These are phyloP conservation scores for Heliocidaris tuberculata DNA, from an alignment of 35 echinoderm and acorn worm species.

Conservation along the genomic window DNA sequence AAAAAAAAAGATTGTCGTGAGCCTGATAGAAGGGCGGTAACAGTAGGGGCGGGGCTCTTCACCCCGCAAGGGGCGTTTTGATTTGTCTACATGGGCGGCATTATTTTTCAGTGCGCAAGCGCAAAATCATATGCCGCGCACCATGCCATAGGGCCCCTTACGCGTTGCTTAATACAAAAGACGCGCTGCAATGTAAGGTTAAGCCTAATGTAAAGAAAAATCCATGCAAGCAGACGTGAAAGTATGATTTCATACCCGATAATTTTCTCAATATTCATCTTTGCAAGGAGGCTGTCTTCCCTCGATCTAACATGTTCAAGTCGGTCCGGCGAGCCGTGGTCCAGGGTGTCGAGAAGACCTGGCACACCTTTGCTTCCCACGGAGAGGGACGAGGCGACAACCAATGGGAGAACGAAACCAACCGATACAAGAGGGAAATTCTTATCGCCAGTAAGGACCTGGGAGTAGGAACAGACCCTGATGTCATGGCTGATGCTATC, in stretches of 20 bases:
- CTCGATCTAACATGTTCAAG: conserved; percentile 73
- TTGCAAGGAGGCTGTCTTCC: background rate
- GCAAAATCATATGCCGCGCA: background rate
- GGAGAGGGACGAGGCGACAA: conserved; percentile 69
- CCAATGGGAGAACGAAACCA: conserved; percentile 79
- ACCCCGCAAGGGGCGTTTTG: background rate
- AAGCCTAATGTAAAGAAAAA: no score
- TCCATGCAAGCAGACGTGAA: background rate
- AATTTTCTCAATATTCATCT: background rate
- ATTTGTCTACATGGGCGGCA: no score
- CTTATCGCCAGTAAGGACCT: conserved; percentile 70
- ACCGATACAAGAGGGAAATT: conserved; percentile 86
- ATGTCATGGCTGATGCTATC: conserved; percentile 74
- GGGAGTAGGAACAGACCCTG: conserved; percentile 60
- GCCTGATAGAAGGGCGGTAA: background rate
- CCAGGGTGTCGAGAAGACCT: conserved; percentile 92
- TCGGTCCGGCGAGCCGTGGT: conserved; percentile 75
- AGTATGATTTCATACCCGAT: background rate
- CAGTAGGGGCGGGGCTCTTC: background rate
- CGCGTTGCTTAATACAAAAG: background rate
- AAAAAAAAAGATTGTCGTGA: no score
- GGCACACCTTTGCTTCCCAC: conserved; percentile 80
- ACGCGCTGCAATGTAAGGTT: background rate
- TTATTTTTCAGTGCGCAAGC: background rate
- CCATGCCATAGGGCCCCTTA: background rate